Base-by-base conservation (phyloP, 2,888 invertebrate species). In the Teinopalpus imperialis region DNA sequence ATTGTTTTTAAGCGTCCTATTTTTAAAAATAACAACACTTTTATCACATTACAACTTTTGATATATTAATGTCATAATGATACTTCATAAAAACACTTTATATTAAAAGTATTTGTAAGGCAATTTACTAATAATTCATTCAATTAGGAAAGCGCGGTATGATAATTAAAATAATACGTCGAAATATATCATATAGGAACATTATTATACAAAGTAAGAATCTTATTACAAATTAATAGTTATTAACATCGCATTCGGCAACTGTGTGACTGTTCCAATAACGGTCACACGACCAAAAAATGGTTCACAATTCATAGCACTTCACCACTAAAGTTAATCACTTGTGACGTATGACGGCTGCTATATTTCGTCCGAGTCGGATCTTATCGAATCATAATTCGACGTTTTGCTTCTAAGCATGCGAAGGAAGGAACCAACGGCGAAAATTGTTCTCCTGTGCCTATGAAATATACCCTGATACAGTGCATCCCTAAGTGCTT, bases 401-500 rank as follows among this genome's bases (percentile, higher is more conserved):
- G 93, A 93, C 64, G 93, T 93, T 74, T 93, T 93, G 69, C 92
- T 92, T 61, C 92, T 91, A 55, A 94, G 77, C 94, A 94, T 94
- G 54, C 94, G 90, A 48, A 94, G 82, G 71, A 94, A 94, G 34
- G 94, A 94, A 37, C 94, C 94, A 43, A 94, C 90, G 3, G 94
- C 94, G 69, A 94, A 94, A 59, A 94, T 94, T 49, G 93, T 94
- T 68, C 93, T 89, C 54, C 94, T 87, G 79, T 94, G 94, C 57
- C 93, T 91, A 85, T 94, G 93, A 74, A 94, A 93, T 69, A 94
- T 94, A 76, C 94, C 94, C 80, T 94, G 93, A 74, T 94, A 94
- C 59, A 94, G 82, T 51, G 94, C 93, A 71, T 94, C 94, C 53
- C 94, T 86, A 52, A 93, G 70, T 35, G 93, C 93, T 75, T 94